phyloP scores from a whole-genome alignment of 2,888 invertebrate genomes.

The Gibbula magus region DNA sequence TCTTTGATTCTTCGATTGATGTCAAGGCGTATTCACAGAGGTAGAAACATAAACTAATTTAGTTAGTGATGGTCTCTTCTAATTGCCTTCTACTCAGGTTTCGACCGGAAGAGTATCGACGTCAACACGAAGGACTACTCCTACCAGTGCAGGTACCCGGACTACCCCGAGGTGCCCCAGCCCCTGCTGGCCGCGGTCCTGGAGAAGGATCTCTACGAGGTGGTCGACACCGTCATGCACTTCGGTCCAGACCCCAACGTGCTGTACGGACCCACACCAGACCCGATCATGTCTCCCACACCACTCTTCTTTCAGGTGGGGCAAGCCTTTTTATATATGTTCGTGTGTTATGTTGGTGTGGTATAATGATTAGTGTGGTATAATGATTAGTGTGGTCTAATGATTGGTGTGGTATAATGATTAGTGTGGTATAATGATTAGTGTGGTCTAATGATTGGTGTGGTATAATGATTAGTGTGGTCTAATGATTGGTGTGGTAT shows the following conservation, averaged over 20 bases:
- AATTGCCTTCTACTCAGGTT: background rate
- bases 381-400: too few relatives aligned
- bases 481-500: too few relatives aligned
- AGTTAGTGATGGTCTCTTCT: constrained; percentile 17
- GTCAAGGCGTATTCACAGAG: too few relatives aligned
- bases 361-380: too few relatives aligned
- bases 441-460: too few relatives aligned
- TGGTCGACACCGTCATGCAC: constrained; percentile 53
- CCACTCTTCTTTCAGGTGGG: constrained; percentile 69
- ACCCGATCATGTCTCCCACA: constrained; percentile 49
- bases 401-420: too few relatives aligned
- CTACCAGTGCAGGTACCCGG: constrained; percentile 50
- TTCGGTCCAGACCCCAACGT: constrained; percentile 54
- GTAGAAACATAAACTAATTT: too few relatives aligned
- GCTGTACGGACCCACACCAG: constrained; percentile 51
- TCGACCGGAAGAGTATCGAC: constrained; percentile 47
- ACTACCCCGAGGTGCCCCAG: constrained; percentile 54
- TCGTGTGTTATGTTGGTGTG: too few relatives aligned
- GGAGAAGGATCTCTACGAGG: constrained; percentile 55
- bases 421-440: too few relatives aligned
- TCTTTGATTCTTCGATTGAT: too few relatives aligned
- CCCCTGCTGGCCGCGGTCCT: constrained; percentile 63
- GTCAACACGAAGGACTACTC: constrained; percentile 62
- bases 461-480: too few relatives aligned
- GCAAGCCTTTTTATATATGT: too few relatives aligned